Evolutionary conservation across 2,888 invertebrate species (phyloP).

Genomic region (Eupithecia abbreviata): DNA sequence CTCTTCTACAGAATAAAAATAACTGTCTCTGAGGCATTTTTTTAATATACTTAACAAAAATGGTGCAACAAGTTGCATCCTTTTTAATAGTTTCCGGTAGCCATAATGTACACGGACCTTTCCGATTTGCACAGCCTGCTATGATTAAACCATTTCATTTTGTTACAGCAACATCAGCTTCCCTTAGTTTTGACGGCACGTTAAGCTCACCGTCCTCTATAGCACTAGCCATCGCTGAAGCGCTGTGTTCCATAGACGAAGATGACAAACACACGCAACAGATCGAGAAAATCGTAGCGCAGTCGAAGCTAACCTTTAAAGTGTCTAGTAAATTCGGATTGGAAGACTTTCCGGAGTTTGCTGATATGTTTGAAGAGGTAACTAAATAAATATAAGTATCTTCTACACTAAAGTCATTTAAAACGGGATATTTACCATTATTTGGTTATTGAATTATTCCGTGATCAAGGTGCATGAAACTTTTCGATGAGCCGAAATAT

Average conservation of each 20-base stretch:
- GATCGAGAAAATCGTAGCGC: conserved; percentile 85
- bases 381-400: background rate
- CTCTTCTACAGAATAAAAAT: no score
- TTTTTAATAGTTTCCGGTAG: no score
- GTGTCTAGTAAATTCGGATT: conserved; percentile 66
- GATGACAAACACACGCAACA: conserved; percentile 91
- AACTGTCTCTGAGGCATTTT: no score
- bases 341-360: conserved; percentile 79
- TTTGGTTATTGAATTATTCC: no score
- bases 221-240: conserved; percentile 90
- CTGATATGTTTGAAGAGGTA: conserved; percentile 74
- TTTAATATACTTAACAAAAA: no score
- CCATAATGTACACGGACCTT: no score
- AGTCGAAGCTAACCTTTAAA: conserved; percentile 74
- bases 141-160: background rate
- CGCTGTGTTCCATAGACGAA: conserved; percentile 91
- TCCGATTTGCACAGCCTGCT: no score
- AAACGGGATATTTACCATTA: no score
- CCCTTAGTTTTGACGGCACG: conserved; percentile 72
- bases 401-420: no score
- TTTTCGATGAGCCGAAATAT: no score
- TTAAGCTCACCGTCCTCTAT: conserved; percentile 79
- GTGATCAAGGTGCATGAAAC: no score
- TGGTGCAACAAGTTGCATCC: no score
- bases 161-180: conserved; percentile 61